Percentiles rank a stretch among this genome's conserved stretches.
Conservation (phyloP, 2,888 invertebrate genomes). For the Amblyjoppa fuscipennis region DNA sequence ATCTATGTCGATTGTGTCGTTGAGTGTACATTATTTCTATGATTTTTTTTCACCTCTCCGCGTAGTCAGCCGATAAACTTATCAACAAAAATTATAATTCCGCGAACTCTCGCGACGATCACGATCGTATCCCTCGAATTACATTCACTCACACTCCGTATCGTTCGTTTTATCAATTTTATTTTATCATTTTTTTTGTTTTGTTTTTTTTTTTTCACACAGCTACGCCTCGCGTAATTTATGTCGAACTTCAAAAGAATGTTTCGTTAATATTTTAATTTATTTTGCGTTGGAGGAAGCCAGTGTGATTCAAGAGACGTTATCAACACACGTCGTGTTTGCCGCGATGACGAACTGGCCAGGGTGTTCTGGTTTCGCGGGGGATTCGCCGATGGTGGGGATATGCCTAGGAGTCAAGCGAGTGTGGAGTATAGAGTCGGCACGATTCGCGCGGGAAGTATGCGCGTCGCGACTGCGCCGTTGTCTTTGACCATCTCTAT, state of each 20-base stretch:
- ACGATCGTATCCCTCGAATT: neutral
- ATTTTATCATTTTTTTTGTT: neutral
- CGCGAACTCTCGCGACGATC: constrained; percentile 2
- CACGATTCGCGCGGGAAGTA: constrained; percentile 79
- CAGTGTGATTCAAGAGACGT: constrained; percentile 57
- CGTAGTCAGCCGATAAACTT: neutral
- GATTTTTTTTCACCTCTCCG: neutral
- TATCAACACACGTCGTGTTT: constrained; percentile 78
- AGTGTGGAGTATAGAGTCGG: constrained; percentile 70
- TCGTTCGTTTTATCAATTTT: neutral
- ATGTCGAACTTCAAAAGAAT: neutral
- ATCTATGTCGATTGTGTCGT: neutral
- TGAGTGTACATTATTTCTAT: neutral
- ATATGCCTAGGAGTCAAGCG: constrained; percentile 60
- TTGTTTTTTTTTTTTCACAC: neutral
- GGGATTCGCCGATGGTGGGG: constrained; percentile 74
- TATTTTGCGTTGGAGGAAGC: constrained; percentile 20
- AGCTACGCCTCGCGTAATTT: neutral
- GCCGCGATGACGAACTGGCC: constrained; percentile 83
- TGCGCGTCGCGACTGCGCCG: constrained; percentile 74
- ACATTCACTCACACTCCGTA: constrained; percentile 36
- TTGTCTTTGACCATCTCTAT: constrained; percentile 33
- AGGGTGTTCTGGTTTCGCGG: constrained; percentile 82
- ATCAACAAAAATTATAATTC: neutral
- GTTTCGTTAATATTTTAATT: neutral